Conservation (phyloP, 2,113 vertebrate genomes). For the Apteryx mantelli region DNA sequence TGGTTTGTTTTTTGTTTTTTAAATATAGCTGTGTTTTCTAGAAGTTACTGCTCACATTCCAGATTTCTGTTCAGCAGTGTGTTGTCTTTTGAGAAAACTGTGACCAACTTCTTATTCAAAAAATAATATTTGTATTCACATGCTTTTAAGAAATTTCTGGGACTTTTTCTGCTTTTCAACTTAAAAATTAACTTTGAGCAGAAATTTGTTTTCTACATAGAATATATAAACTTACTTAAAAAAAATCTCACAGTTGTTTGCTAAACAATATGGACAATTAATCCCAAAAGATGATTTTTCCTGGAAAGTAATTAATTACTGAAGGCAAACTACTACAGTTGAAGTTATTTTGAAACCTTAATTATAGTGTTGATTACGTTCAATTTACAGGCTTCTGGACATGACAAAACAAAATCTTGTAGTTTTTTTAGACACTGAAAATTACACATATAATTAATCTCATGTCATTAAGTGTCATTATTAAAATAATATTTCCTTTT, state of each 20-base stretch:
- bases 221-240: background rate
- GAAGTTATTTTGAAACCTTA: constrained; percentile 22
- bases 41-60: background rate
- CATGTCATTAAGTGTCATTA: background rate
- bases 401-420: background rate
- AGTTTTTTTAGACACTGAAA: background rate
- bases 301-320: background rate
- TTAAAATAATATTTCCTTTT: constrained; percentile 15
- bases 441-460: background rate
- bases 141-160: background rate
- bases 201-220: background rate
- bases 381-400: constrained; percentile 28
- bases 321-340: background rate
- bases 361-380: background rate
- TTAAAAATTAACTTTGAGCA: background rate
- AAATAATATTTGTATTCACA: accelerated
- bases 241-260: background rate
- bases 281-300: background rate
- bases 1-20: background rate
- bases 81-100: background rate
- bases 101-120: background rate
- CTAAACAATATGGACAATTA: background rate
- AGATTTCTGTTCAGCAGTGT: background rate
- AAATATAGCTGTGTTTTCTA: background rate
- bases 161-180: background rate